These are phyloP conservation scores for Apostichopus parvimensis DNA, from an alignment of 35 echinoderm and acorn worm genomes.

Conservation along the genomic window DNA sequence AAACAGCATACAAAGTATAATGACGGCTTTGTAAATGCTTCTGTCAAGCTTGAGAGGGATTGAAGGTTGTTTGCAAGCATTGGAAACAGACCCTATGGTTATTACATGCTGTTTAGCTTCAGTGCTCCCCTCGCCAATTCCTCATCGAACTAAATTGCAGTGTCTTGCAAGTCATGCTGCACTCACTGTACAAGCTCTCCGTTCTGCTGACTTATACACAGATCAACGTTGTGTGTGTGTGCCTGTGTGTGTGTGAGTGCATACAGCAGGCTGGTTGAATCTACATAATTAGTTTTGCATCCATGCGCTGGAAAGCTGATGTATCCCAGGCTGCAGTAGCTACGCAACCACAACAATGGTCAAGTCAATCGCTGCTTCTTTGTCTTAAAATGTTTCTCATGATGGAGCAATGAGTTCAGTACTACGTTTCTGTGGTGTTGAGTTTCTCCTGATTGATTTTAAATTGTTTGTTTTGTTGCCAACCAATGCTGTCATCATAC, in stretches of 20 bases:
- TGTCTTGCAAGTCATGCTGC: not conserved
- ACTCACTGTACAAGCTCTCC: not conserved
- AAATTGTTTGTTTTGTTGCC: conserved; percentile 40
- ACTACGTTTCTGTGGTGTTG: not conserved
- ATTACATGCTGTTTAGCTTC: too few relatives aligned
- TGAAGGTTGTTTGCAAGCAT: too few relatives aligned
- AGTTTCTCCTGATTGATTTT: conserved; percentile 25
- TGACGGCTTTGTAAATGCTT: too few relatives aligned
- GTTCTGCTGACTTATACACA: not conserved
- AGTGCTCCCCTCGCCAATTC: not conserved
- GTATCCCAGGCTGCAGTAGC: conserved; percentile 26
- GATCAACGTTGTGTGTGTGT: not conserved
- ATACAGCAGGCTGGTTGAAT: conserved; percentile 4
- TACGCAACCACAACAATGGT: conserved; percentile 39
- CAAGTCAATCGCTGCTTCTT: conserved; percentile 19
- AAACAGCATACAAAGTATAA: not conserved
- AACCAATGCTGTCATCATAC: not conserved
- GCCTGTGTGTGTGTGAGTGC: not conserved
- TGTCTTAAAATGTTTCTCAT: not conserved
- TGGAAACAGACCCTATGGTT: too few relatives aligned
- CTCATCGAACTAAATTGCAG: not conserved
- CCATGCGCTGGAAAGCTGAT: not conserved
- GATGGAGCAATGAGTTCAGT: not conserved
- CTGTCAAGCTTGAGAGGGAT: too few relatives aligned
- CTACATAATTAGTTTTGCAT: conserved; percentile 54